Evolutionary conservation across 2,113 vertebrate genomes (phyloP), one percentile per base, ranked within the genome.

Genomic region (Channa maculata): DNA sequence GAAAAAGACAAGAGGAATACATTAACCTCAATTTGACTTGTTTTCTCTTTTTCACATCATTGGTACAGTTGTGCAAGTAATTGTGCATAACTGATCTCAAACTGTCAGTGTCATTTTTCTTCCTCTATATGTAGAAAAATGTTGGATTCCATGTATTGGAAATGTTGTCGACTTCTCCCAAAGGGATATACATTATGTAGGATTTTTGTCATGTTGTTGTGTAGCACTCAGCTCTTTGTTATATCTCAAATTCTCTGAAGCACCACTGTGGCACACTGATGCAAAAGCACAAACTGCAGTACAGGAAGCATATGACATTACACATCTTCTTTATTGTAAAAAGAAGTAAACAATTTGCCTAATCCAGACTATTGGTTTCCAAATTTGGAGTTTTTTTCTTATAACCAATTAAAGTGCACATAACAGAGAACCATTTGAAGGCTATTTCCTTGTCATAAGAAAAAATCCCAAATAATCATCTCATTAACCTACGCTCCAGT

Each of bases 141-240:
- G 33, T 55, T 78, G 61, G 38, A 63, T 70, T 53, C 51, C 80
- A 11, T 77, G 45, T 87, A 37, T 53, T 83, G 38, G 41, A 75
- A 68, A 78, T 68, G 73, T 83, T 62, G 33, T 89, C 0, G 5
- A 33, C 65, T 46, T 37, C 68, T 80, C 65, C 59, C 75, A 86
- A 53, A 55, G 37, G 80, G 54, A 63, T 68, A 61, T 64, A 24
- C 7, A 43, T 72, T 58, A 64, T 83, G 72, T 81, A 83, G 76
- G 58, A 80, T 86, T 55, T 58, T 66, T 70, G 77, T 89, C 62
- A 83, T 79, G 77, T 83, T 78, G 67, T 82, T 41, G 39, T 41
- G 83, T 90, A 90, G 89, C 82, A 84, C 82, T 93, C 85, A 52
- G 72, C 75, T 87, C 78, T 59, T 80, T 37, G 8, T 70, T 71